Conservation (phyloP, 2,113 vertebrate species). For the Toxotes jaculatrix region DNA sequence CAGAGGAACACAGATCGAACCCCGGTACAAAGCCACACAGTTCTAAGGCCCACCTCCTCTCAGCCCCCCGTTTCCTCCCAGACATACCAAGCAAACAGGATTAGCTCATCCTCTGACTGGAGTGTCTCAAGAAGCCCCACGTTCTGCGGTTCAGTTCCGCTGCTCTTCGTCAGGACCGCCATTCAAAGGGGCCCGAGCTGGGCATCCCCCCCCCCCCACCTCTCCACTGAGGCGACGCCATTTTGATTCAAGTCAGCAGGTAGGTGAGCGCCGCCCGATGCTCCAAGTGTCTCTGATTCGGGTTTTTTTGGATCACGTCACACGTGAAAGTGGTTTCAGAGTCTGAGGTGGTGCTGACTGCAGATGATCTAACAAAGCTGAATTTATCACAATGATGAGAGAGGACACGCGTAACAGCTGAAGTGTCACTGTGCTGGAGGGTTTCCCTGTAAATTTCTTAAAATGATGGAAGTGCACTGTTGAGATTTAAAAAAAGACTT, state of each 20-base stretch:
- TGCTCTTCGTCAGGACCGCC: neutral
- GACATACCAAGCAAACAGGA: conserved; percentile 37
- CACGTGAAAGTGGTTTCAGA: neutral
- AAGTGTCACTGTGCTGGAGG: neutral
- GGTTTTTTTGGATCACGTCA: neutral
- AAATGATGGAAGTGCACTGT: neutral
- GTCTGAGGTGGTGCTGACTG: neutral
- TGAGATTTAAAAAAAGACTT: neutral
- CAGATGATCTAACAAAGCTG: neutral
- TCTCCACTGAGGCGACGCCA: neutral
- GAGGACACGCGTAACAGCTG: too few relatives aligned
- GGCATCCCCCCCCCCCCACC: neutral
- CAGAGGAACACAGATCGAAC: neutral
- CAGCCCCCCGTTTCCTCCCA: neutral
- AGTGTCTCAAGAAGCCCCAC: neutral
- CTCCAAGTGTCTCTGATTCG: neutral
- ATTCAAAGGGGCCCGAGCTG: neutral
- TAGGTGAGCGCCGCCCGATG: neutral
- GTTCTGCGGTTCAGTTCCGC: neutral
- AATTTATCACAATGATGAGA: neutral
- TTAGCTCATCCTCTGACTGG: conserved; percentile 35
- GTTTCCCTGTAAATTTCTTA: neutral
- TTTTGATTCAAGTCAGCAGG: conserved; percentile 46
- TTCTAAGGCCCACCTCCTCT: neutral
- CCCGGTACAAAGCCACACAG: neutral